Percentiles rank a stretch among this genome's conserved stretches.
Conservation (phyloP, 2,113 vertebrate species). For the Hylia prasina region DNA sequence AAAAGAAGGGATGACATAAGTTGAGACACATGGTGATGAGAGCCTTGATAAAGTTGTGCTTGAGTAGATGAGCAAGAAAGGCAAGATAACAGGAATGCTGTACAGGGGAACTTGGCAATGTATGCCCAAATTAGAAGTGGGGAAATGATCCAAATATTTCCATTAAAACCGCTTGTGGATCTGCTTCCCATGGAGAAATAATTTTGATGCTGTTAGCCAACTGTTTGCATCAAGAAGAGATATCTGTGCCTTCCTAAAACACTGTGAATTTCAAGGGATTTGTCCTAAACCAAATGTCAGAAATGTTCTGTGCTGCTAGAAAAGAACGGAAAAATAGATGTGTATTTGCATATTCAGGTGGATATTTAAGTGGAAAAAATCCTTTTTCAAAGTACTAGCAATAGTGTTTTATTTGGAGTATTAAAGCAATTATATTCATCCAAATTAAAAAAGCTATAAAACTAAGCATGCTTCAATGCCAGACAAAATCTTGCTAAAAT, state of each 20-base stretch:
- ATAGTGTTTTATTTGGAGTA: background rate
- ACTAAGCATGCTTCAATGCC: background rate
- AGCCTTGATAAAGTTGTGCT: slow-evolving; percentile 1
- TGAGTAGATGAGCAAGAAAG: background rate
- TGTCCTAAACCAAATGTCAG: background rate
- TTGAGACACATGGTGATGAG: background rate
- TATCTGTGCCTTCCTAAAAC: background rate
- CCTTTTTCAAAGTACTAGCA: background rate
- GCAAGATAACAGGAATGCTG: background rate
- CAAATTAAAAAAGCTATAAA: background rate
- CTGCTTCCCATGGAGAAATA: background rate
- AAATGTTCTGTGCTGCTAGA: background rate
- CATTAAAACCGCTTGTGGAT: background rate
- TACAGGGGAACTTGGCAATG: background rate
- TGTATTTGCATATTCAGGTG: background rate
- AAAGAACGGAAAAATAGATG: background rate
- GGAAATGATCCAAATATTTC: slow-evolving; percentile 2
- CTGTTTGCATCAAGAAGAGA: background rate
- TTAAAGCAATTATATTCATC: background rate
- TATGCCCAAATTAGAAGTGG: background rate
- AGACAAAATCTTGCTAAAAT: background rate
- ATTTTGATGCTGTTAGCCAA: slow-evolving; percentile 13
- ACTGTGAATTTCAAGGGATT: slow-evolving; percentile 4
- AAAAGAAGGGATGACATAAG: background rate
- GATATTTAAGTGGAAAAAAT: background rate